These are phyloP conservation scores for Chaetogeoica ovagalla DNA, from an alignment of 2,888 invertebrate genomes.

Conservation along the genomic window DNA sequence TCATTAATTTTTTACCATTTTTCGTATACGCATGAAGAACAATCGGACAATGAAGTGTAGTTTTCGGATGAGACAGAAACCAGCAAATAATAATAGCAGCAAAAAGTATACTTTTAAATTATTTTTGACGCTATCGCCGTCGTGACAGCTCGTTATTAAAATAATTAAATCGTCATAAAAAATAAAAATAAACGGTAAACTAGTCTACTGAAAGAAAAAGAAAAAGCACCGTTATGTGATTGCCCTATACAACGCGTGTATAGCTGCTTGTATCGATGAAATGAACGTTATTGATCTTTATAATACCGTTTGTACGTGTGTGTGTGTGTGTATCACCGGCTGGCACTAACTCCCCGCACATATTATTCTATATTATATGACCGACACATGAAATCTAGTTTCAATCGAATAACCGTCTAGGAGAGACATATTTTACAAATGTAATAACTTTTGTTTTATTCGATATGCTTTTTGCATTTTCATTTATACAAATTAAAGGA, in stretches of 20 bases:
- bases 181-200: not conserved
- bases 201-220: slow-evolving; percentile 18
- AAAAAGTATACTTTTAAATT: too few species aligned
- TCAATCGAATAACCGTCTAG: not conserved
- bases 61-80: too few species aligned
- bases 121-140: not conserved
- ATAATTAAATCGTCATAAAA: slow-evolving; percentile 5
- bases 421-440: not conserved
- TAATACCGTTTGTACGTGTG: too few species aligned
- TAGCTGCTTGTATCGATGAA: not conserved
- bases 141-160: slow-evolving; percentile 14
- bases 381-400: not conserved
- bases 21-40: too few species aligned
- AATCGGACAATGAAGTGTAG: too few species aligned
- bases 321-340: not conserved
- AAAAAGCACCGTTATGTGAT: slow-evolving; percentile 27
- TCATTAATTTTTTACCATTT: too few species aligned
- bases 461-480: too few species aligned
- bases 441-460: too few species aligned
- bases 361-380: not conserved
- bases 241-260: not conserved
- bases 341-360: not conserved
- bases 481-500: too few species aligned
- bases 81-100: too few species aligned
- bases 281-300: slow-evolving; percentile 8